Evolutionary conservation across 2,888 invertebrate species (phyloP), one percentile per base, ranked within the genome.

Genomic region (Polietes domitor): DNA sequence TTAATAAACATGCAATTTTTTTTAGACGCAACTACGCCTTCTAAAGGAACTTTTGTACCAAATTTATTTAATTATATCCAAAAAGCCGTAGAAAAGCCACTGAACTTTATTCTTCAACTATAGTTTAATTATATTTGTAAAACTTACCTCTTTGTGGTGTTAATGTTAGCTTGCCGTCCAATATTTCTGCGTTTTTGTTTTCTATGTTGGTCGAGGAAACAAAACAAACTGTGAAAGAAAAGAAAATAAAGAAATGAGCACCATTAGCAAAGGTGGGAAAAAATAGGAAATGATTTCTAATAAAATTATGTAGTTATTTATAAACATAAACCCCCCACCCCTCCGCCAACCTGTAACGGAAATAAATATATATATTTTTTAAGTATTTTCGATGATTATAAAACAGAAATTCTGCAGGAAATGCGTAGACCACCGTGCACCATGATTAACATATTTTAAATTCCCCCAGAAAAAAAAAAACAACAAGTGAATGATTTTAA

Each of bases 381-480:
- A 47, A 47, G 3, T 19, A 10, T 53, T n/a, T n/a, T 53, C 2
- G 5, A 55, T 55, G 10, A 55, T 55, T 55, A 55, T 55, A 47
- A 47, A 41, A 47, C n/a, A 12, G 19, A 19, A 63, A 65, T 79
- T 63, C 63, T 65, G 72, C 75, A 84, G 84, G 84, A 84, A 84
- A 76, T 84, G 61, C 72, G 78, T 80, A 78, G 78, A 73, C 26
- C n/a, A 12, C 70, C 24, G 15, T 55, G 58, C 61, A 55, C 41
- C n/a, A 75, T 71, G 76, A 84, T 78, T 84, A 32, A 76, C 84
- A 84, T 80, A 76, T 47, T 47, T 61, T 61, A 47, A 55, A 26
- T 26, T 43, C 47, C 19, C 61, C 28, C 12, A 53, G 55, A 50
- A 17, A 10, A 71, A 68, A 68, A 24, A 63, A 65, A 1, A 37